Percentiles rank a stretch among this genome's conserved stretches.
Conservation (phyloP, 2,113 vertebrate species). For the Panthera uncia region DNA sequence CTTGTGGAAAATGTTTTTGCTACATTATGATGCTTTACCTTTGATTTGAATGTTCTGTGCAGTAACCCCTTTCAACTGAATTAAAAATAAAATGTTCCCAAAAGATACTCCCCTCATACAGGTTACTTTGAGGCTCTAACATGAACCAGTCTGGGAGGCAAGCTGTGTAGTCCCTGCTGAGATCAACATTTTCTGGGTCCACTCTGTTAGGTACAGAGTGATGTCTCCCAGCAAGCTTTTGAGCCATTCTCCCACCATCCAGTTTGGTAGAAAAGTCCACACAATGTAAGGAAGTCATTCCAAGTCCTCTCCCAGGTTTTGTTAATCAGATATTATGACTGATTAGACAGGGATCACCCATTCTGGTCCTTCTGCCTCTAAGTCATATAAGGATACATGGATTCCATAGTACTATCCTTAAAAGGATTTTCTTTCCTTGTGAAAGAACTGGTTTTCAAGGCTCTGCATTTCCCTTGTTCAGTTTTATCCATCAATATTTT, state of each 20-base stretch:
- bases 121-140: not conserved
- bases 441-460: not conserved
- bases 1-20: not conserved
- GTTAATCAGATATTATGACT: not conserved
- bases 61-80: not conserved
- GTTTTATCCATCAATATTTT: not conserved
- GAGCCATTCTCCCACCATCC: not conserved
- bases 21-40: not conserved
- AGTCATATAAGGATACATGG: not conserved
- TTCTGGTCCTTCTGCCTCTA: not conserved
- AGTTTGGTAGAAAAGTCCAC: not conserved
- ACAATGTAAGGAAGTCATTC: not conserved
- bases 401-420: not conserved
- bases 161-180: not conserved
- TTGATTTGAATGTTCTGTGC: not conserved
- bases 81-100: slow-evolving; percentile 32
- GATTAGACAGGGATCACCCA: not conserved
- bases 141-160: not conserved
- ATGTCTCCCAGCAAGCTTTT: not conserved
- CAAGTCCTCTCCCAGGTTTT: not conserved
- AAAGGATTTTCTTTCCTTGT: not conserved
- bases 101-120: not conserved
- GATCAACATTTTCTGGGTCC: not conserved
- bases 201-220: not conserved
- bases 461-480: not conserved